Conservation (phyloP, 2,888 invertebrate genomes). For the Acleris laterana region DNA sequence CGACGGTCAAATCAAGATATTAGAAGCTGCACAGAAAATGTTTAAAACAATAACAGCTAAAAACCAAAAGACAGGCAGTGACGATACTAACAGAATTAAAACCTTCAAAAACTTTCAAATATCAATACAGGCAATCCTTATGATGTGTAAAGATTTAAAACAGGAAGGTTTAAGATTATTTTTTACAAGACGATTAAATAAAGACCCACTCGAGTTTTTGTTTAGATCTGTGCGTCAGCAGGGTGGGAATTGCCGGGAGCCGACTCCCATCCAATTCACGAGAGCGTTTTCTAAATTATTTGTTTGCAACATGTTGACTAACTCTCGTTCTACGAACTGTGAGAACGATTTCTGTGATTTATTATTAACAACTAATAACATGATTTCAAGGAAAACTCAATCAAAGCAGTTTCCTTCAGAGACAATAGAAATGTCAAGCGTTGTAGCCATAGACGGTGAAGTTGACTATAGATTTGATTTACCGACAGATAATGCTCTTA, state of each 20-base stretch:
- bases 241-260: neutral
- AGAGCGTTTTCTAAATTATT: slow-evolving; percentile 22
- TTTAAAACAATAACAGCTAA: neutral
- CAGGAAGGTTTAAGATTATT: neutral
- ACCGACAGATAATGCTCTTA: neutral
- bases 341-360: neutral
- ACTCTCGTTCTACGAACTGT: neutral
- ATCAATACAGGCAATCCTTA: slow-evolving; percentile 7
- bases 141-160: slow-evolving; percentile 3
- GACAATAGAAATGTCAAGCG: neutral
- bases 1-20: neutral
- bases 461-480: slow-evolving; percentile 5
- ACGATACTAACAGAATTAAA: neutral
- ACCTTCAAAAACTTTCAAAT: slow-evolving; percentile 21
- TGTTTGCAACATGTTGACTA: slow-evolving; percentile 3
- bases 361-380: too few species aligned
- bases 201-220: neutral
- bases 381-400: neutral
- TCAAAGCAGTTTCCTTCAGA: neutral
- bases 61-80: neutral
- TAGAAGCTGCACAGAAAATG: slow-evolving; percentile 8
- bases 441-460: neutral
- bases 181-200: slow-evolving; percentile 1
- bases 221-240: neutral
- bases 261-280: slow-evolving; percentile 12